Evolutionary conservation across 2,113 vertebrate species (phyloP), one percentile per base, ranked within the genome.

Genomic region (Podarcis muralis): DNA sequence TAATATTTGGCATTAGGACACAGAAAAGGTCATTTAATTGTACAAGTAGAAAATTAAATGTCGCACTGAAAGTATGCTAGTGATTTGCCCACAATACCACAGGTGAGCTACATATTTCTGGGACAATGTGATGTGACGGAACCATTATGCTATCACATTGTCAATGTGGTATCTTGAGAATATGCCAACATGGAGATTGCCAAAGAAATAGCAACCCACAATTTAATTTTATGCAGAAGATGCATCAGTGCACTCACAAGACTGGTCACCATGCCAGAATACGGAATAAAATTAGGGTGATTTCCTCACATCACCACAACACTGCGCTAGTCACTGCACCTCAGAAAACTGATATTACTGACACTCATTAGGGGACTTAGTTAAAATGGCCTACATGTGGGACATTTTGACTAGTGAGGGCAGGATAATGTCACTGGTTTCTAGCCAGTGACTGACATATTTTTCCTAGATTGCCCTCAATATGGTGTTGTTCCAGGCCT

Each of bases 11-110:
- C 37, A 35, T 27, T 27, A 27, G 85, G 66, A 80, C 59, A 20
- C 16, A 0, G 18, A 74, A 94, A 87, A 90, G 32, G 5, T 92
- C 89, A 83, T 84, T 89, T 80, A 66, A 83, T 9, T 91, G 92
- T 90, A 83, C 57, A 83, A 90, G 27, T 32, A 16, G 8, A 90
- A 87, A 82, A 3, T 37, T 69, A 86, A 75, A 32, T 32, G 78
- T 0, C 0, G 5, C 7, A 77, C 9, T 79, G 2, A 32, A 89
- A 69, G 89, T 78, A 62, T 18, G 84, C 83, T 1, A 65, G 8
- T 0, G 13, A 2, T 7, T 23, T 79, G 53, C 76, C 30, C 5
- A 37, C 77, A 76, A 37, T 1, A 0, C 6, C 91, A 88, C n/a
- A 68, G 30, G 30, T 72, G 87, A 90, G 35, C 4, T 81, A n/a